Conservation (phyloP, 2,113 vertebrate species). For the Rissa tridactyla region DNA sequence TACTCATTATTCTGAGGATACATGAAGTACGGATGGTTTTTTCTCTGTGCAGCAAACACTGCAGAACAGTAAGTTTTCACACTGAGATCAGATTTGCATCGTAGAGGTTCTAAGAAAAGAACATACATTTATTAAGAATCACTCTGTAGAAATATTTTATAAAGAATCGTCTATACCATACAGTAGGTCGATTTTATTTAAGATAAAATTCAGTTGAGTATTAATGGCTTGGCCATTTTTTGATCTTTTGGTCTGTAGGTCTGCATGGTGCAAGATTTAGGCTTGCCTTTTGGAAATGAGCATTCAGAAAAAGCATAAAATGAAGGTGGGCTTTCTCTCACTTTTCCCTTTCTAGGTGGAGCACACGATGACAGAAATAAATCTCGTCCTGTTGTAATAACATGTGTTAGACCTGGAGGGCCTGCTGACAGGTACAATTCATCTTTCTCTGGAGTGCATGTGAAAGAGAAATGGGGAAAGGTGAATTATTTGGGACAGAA, state of each 20-base stretch:
- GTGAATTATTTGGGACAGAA: slow-evolving; percentile 14
- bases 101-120: not conserved
- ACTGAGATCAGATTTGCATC: not conserved
- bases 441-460: slow-evolving; percentile 46
- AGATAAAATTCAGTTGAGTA: not conserved
- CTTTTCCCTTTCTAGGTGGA: slow-evolving; percentile 81
- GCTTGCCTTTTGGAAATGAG: slow-evolving; percentile 7
- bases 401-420: slow-evolving; percentile 91
- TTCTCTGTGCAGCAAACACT: not conserved
- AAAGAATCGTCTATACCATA: not conserved
- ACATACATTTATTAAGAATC: not conserved
- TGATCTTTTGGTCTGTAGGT: not conserved
- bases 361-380: slow-evolving; percentile 97
- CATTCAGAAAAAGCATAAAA: not conserved
- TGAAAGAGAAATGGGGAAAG: slow-evolving; percentile 28
- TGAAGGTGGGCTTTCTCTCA: not conserved
- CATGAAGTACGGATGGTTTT: not conserved
- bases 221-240: not conserved
- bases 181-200: not conserved
- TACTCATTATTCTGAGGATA: not conserved
- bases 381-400: slow-evolving; percentile 95
- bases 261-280: not conserved
- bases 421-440: slow-evolving; percentile 92
- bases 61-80: not conserved
- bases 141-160: not conserved